Percentiles rank a stretch among this genome's conserved stretches.
phyloP scores from a whole-genome alignment of 2,113 vertebrate species.

The Labrus mixtus region DNA sequence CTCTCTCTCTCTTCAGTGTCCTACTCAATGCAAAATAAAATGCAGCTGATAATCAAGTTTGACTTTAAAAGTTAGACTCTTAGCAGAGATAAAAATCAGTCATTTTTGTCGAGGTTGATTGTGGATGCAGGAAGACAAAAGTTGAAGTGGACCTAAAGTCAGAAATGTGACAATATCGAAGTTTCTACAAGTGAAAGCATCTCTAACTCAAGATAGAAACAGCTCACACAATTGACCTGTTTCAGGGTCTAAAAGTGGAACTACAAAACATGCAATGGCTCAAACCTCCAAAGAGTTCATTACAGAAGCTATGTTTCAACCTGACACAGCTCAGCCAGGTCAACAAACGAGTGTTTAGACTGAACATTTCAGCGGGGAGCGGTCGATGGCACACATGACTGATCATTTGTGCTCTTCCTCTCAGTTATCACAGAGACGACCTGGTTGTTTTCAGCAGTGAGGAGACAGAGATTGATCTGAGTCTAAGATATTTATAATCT shows the following conservation, averaged over 20 bases:
- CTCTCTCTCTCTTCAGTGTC: too few species aligned
- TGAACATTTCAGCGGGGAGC: neutral
- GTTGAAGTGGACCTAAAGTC: too few species aligned
- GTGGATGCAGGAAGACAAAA: too few species aligned
- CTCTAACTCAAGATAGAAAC: neutral
- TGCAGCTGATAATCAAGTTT: too few species aligned
- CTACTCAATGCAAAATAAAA: too few species aligned
- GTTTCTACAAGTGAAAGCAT: too few species aligned
- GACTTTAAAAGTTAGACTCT: too few species aligned
- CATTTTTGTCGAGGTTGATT: too few species aligned
- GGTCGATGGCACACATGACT: neutral
- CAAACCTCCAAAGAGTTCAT: neutral
- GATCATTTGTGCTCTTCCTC: neutral
- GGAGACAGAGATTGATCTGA: slow-evolving; percentile 27
- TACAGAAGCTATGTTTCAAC: slow-evolving; percentile 1
- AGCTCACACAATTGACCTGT: too few species aligned
- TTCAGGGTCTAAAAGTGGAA: too few species aligned
- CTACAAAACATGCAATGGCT: neutral
- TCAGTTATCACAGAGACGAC: fast-evolving
- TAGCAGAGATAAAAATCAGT: too few species aligned
- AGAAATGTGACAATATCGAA: too few species aligned
- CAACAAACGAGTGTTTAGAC: neutral
- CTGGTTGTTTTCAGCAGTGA: slow-evolving; percentile 14
- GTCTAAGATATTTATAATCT: slow-evolving; percentile 58
- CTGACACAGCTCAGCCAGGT: neutral